Conservation (phyloP, 2,797 vertebrate genomes). For the Anguilla obscura region DNA sequence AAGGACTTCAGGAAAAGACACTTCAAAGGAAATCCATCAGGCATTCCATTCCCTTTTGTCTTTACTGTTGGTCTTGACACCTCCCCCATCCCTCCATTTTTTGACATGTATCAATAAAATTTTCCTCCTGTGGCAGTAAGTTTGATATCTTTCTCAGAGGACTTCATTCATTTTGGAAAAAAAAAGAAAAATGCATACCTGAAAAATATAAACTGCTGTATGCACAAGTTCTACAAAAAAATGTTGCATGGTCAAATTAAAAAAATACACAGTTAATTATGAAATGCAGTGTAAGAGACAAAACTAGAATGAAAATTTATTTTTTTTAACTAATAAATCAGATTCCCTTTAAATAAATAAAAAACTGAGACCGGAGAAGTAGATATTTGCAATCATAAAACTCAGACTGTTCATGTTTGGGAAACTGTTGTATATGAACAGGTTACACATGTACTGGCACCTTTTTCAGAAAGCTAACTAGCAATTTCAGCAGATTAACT, state of each 20-base stretch:
- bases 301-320: background rate
- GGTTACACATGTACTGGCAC: background rate
- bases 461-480: background rate
- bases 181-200: too few species aligned
- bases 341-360: background rate
- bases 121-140: constrained; percentile 80
- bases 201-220: background rate
- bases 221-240: background rate
- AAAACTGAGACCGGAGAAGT: background rate
- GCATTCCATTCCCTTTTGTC: constrained; percentile 96
- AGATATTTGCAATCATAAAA: background rate
- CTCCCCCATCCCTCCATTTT: constrained; percentile 47
- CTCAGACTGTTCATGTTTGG: background rate
- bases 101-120: constrained; percentile 92
- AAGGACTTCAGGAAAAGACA: constrained; percentile 92
- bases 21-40: constrained; percentile 97
- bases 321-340: background rate
- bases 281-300: background rate
- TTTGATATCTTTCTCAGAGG: constrained; percentile 89
- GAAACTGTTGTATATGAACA: background rate
- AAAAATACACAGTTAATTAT: background rate
- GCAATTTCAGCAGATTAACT: background rate
- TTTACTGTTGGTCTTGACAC: constrained; percentile 80
- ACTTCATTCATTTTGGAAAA: background rate
- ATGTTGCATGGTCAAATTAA: background rate